Evolutionary conservation across 2,113 vertebrate genomes (phyloP).

Genomic region (Eonycteris spelaea): DNA sequence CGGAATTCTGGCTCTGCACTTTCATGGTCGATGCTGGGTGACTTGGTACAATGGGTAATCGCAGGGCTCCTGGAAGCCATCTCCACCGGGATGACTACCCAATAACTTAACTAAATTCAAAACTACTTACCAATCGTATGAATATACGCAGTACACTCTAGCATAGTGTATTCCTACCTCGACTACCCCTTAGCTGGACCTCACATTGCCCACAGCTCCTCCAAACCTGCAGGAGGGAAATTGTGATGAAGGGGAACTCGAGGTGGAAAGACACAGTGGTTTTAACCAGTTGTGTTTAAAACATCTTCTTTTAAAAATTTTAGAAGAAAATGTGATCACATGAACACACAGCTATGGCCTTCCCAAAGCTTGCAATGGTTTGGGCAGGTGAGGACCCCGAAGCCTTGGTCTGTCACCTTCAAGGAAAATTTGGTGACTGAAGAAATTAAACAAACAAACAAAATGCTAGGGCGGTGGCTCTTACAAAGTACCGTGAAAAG

Average conservation of each 20-base stretch:
- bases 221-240: neutral
- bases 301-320: neutral
- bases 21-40: rapidly evolving
- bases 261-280: neutral
- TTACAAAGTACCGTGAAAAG: neutral
- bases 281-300: neutral
- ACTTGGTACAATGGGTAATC: neutral
- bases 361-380: neutral
- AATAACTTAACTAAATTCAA: neutral
- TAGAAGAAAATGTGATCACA: neutral
- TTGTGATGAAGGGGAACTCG: neutral
- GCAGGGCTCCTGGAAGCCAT: neutral
- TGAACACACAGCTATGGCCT: neutral
- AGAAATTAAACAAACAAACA: neutral
- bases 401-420: neutral
- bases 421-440: neutral
- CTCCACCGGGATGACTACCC: neutral
- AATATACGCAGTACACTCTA: neutral
- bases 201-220: neutral
- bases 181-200: neutral
- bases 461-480: neutral
- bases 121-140: neutral
- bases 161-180: neutral
- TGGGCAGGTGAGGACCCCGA: neutral
- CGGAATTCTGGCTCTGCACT: neutral